phyloP scores from a whole-genome alignment of 2,888 invertebrate species.

The Macrophya alboannulata region DNA sequence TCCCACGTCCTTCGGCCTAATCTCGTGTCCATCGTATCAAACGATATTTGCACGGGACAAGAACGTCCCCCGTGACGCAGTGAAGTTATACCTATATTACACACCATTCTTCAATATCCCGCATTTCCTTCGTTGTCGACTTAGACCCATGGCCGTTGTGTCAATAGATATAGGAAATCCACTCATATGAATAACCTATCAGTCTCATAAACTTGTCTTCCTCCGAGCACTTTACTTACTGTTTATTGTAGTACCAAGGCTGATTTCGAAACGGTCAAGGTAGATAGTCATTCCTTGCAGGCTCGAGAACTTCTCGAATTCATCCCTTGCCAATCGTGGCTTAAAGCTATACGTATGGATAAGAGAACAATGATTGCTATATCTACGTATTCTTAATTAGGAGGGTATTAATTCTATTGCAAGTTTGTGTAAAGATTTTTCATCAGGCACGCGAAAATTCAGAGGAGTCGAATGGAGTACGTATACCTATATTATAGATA shows the following conservation, averaged over 20 bases:
- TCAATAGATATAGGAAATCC: background rate
- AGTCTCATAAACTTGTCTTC: background rate
- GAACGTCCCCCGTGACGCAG: background rate
- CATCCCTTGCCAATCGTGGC: background rate
- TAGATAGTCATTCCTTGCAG: background rate
- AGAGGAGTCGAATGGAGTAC: background rate
- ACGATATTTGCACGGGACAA: conserved; percentile 28
- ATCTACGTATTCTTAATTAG: background rate
- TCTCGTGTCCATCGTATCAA: conserved; percentile 13
- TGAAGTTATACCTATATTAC: background rate
- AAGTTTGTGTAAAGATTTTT: too few species aligned
- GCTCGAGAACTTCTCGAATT: background rate
- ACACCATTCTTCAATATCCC: background rate
- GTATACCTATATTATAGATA: background rate
- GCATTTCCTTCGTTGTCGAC: background rate
- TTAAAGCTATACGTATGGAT: background rate
- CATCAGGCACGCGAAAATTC: too few species aligned
- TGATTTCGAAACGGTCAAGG: background rate
- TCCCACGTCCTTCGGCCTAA: conserved; percentile 19
- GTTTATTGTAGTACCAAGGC: background rate
- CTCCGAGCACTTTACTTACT: background rate
- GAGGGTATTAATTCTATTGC: too few species aligned
- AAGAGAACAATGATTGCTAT: background rate
- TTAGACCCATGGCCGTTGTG: background rate
- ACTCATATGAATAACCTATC: background rate